Evolutionary conservation across 2,888 invertebrate species (phyloP).

Genomic region (Drosophila testacea): DNA sequence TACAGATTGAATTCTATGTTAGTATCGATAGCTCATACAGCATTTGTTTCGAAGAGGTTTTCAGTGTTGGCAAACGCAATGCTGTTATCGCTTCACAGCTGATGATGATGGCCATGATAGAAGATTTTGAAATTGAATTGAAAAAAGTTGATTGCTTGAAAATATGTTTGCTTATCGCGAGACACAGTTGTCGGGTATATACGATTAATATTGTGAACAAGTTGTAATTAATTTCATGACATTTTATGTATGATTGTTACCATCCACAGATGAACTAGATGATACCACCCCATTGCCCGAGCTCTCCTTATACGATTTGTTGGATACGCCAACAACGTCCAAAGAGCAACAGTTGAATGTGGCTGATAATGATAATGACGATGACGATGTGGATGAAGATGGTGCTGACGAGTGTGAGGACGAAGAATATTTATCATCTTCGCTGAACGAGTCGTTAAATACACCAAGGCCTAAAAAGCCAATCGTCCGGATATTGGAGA

Average conservation of each 20-base stretch:
- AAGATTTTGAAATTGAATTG: conserved; percentile 70
- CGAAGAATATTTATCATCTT: conserved; percentile 11
- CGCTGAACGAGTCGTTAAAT: conserved; percentile 62
- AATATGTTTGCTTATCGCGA: conserved; percentile 45
- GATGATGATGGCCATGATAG: conserved; percentile 45
- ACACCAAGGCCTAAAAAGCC: conserved; percentile 73
- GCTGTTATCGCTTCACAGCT: conserved; percentile 56
- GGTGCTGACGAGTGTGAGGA: conserved; percentile 17
- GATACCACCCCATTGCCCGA: conserved; percentile 76
- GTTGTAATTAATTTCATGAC: not conserved
- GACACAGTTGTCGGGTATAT: conserved; percentile 34
- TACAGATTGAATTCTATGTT: too few species aligned
- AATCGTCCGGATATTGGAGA: conserved; percentile 60
- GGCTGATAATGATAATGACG: conserved; percentile 43
- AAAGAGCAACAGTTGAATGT: conserved; percentile 50
- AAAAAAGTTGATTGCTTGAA: conserved; percentile 34
- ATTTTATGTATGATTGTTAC: conserved; percentile 1
- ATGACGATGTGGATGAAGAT: conserved; percentile 43
- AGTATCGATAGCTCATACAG: conserved; percentile 25
- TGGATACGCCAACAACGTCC: conserved; percentile 70
- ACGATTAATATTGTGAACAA: not conserved
- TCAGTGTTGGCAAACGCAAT: conserved; percentile 33
- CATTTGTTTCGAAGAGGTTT: not conserved
- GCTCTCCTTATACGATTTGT: conserved; percentile 77
- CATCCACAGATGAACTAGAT: conserved; percentile 67